These are phyloP conservation scores for Arrhopalites spinosus DNA, from an alignment of 2,888 invertebrate species.

Conservation along the genomic window DNA sequence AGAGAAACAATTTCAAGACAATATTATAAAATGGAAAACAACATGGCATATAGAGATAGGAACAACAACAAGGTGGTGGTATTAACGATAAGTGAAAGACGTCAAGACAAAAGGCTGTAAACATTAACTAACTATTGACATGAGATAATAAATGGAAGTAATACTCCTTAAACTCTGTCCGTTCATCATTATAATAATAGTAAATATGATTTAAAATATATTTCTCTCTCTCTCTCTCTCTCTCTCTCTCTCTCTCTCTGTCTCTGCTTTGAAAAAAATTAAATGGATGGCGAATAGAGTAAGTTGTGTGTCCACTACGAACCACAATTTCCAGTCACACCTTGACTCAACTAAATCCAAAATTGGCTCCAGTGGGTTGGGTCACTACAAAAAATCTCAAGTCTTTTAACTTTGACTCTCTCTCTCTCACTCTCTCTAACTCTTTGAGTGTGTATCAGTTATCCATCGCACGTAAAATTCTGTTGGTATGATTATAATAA, in stretches of 20 bases:
- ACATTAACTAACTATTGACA: constrained; percentile 34
- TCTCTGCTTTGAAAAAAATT: no score
- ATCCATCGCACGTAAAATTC: no score
- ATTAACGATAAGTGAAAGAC: constrained; percentile 22
- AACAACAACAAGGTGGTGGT: background rate
- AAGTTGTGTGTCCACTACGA: no score
- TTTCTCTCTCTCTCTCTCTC: background rate
- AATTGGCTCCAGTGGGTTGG: constrained; percentile 24
- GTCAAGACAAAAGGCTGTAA: constrained; percentile 27
- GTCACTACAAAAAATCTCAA: no score
- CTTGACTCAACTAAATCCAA: constrained; percentile 16
- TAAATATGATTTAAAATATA: constrained; percentile 10
- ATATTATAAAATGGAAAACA: no score
- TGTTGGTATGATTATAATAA: no score
- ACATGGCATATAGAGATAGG: no score
- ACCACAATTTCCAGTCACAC: constrained; percentile 24
- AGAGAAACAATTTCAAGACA: background rate
- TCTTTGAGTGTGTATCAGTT: background rate
- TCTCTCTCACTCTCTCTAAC: background rate
- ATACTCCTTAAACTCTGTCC: constrained; percentile 16
- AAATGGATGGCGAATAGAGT: no score
- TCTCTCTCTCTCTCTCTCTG: background rate
- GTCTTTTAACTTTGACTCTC: background rate
- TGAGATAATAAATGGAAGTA: constrained; percentile 29
- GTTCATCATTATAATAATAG: constrained; percentile 33